These are phyloP conservation scores for Adrianichthys oophorus DNA, from an alignment of 2,797 vertebrate species.

Conservation along the genomic window DNA sequence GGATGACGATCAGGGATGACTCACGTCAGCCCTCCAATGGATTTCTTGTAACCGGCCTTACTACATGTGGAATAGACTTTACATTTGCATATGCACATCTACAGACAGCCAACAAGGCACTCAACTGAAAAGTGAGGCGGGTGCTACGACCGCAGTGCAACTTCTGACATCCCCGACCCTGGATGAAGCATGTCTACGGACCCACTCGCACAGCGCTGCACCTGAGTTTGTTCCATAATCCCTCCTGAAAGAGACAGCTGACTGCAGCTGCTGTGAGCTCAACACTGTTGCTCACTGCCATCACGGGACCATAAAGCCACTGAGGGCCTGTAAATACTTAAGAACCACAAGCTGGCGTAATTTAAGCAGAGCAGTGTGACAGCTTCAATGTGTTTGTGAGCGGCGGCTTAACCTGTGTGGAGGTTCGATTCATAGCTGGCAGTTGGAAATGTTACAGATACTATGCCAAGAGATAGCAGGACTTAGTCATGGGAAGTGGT, in stretches of 20 bases:
- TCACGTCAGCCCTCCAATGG: slow-evolving; percentile 51
- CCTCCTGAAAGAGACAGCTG: slow-evolving; percentile 43
- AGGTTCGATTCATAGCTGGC: slow-evolving; percentile 2
- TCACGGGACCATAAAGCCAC: slow-evolving; percentile 32
- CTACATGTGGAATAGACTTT: slow-evolving; percentile 9
- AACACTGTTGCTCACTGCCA: slow-evolving; percentile 26
- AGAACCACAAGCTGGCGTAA: slow-evolving; percentile 25
- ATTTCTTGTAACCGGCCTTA: slow-evolving; percentile 40
- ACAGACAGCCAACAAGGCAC: slow-evolving; percentile 3
- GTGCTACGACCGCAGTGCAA: slow-evolving; percentile 21
- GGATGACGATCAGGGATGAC: slow-evolving; percentile 54
- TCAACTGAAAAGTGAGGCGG: not conserved
- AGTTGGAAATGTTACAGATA: slow-evolving; percentile 17
- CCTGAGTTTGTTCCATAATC: slow-evolving; percentile 33
- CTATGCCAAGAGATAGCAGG: slow-evolving; percentile 22
- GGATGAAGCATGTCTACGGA: slow-evolving; percentile 43
- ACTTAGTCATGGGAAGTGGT: slow-evolving; percentile 38
- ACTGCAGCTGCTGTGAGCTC: slow-evolving; percentile 58
- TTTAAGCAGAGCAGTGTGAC: slow-evolving; percentile 39
- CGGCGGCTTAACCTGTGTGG: slow-evolving; percentile 42
- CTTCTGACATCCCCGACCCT: slow-evolving; percentile 27
- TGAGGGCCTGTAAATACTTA: slow-evolving; percentile 52
- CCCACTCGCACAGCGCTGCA: slow-evolving; percentile 22
- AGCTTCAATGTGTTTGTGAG: slow-evolving; percentile 26
- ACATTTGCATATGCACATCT: slow-evolving; percentile 9